Evolutionary conservation across 2,888 invertebrate species (phyloP).

Genomic region (Ptilodon capucinus): DNA sequence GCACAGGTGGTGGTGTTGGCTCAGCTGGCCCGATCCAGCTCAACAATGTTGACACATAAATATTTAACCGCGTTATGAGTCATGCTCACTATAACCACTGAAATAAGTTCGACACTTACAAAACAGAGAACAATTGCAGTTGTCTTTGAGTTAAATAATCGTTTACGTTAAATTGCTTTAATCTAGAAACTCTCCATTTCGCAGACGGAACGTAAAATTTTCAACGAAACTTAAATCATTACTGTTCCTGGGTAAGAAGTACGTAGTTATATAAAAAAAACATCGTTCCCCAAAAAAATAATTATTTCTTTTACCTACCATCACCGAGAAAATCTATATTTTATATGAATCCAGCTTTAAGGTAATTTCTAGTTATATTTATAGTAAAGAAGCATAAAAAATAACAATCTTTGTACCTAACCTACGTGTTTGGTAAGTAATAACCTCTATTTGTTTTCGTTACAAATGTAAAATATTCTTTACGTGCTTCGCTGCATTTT

Average conservation of each 20-base stretch:
- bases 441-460: neutral
- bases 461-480: neutral
- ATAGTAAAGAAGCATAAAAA: too few species aligned
- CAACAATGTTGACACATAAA: slow-evolving; percentile 25
- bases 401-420: neutral
- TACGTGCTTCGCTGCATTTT: neutral
- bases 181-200: too few species aligned
- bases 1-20: slow-evolving; percentile 58
- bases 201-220: too few species aligned
- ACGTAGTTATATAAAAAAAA: too few species aligned
- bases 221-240: too few species aligned
- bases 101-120: slow-evolving; percentile 15
- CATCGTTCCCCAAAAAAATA: too few species aligned
- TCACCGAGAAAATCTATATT: too few species aligned
- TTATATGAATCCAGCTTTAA: too few species aligned
- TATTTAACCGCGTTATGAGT: slow-evolving; percentile 45
- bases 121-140: neutral
- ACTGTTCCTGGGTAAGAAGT: too few species aligned
- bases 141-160: neutral
- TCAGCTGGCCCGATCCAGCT: slow-evolving; percentile 50
- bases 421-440: neutral
- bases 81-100: slow-evolving; percentile 38
- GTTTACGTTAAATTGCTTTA: too few species aligned
- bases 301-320: too few species aligned
- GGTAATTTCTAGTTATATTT: too few species aligned